Percentiles rank a stretch among this genome's conserved stretches.
phyloP scores from a whole-genome alignment of 2,797 vertebrate genomes.

The Petrocephalus schoutedeni region DNA sequence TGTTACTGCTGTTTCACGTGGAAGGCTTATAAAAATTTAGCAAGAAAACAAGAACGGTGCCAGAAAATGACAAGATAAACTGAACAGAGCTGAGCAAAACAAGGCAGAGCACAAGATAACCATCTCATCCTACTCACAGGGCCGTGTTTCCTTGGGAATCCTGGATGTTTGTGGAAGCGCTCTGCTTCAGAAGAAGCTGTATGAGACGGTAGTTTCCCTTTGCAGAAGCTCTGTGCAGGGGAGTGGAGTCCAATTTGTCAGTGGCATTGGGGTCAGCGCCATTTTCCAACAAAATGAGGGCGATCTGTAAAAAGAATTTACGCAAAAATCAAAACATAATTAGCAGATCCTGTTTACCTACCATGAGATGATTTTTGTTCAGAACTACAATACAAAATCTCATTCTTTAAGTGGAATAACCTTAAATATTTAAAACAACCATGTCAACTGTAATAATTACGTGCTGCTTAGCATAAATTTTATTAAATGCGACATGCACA shows the following conservation, averaged over 20 bases:
- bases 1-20: neutral
- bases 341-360: neutral
- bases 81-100: neutral
- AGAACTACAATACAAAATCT: neutral
- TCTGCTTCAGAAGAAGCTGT: constrained; percentile 84
- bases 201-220: constrained; percentile 89
- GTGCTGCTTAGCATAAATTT: neutral
- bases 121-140: constrained; percentile 69
- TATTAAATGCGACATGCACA: neutral
- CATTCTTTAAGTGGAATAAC: neutral
- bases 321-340: neutral
- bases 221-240: constrained; percentile 84
- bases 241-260: constrained; percentile 84
- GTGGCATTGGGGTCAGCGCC: constrained; percentile 82
- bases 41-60: neutral
- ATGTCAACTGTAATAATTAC: neutral
- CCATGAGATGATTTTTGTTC: neutral
- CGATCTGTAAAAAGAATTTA: constrained; percentile 67
- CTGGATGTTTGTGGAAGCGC: constrained; percentile 85
- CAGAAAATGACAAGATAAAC: neutral
- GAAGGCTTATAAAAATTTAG: neutral
- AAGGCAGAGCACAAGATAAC: neutral
- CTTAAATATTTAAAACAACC: neutral
- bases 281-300: constrained; percentile 78
- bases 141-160: constrained; percentile 92